Evolutionary conservation across 2,113 vertebrate genomes (phyloP).

Genomic region (Boulengeromyrus knoepffleri): DNA sequence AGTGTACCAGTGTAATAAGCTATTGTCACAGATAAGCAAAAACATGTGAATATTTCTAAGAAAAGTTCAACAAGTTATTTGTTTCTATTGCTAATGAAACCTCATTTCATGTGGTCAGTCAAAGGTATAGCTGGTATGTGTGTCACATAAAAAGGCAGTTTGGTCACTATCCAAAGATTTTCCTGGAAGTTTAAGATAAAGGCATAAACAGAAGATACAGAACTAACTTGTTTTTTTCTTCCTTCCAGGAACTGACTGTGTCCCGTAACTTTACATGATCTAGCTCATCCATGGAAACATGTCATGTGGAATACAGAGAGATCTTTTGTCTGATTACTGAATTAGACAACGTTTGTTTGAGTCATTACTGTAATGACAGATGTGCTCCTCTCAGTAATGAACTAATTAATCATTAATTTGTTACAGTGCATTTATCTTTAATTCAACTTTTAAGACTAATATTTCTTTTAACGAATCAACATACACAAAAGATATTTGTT

Average conservation of each 20-base stretch:
- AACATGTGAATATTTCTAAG: background rate
- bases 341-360: background rate
- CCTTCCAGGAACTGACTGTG: background rate
- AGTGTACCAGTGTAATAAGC: too few relatives aligned
- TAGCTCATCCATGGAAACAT: background rate
- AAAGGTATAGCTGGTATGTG: background rate
- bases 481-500: background rate
- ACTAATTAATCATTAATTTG: background rate
- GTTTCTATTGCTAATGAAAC: background rate
- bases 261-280: background rate
- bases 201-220: background rate
- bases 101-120: background rate
- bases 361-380: background rate
- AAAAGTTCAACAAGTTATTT: background rate
- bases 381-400: background rate
- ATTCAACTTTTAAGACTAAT: background rate
- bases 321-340: background rate
- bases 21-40: background rate
- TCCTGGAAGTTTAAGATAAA: background rate
- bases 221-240: background rate
- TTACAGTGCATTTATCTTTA: background rate
- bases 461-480: background rate
- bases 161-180: background rate
- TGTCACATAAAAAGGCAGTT: background rate
- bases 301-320: background rate